Conservation (phyloP, 2,888 invertebrate genomes). For the Hirtodrosophila histrioides region DNA sequence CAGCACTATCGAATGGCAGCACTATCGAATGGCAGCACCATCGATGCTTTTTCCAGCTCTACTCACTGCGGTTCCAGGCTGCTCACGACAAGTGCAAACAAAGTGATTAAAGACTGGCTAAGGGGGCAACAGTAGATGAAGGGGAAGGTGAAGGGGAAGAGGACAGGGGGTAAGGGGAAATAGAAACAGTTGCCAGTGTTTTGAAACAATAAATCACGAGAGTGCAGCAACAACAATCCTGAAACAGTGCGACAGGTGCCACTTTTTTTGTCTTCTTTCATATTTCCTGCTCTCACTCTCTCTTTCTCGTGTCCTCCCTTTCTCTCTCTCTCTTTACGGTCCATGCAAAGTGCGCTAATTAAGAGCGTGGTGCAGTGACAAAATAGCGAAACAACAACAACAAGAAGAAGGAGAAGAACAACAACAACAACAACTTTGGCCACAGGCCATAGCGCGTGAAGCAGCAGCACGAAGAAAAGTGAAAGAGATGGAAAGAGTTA, state of each 20-base stretch:
- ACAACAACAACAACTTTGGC: conserved; percentile 24
- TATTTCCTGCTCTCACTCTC: conserved; percentile 1
- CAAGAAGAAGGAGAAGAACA: conserved; percentile 1
- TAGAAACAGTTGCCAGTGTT: conserved; percentile 19
- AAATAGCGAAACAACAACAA: conserved; percentile 26
- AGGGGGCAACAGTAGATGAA: background rate
- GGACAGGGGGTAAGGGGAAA: background rate
- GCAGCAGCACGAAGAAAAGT: background rate
- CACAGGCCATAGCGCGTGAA: conserved; percentile 17
- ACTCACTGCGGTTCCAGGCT: background rate
- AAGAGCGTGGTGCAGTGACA: conserved; percentile 59
- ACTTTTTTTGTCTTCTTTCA: conserved; percentile 3
- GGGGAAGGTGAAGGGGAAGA: no score
- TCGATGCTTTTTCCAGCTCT: no score
- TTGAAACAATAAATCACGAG: conserved; percentile 47
- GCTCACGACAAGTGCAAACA: conserved; percentile 18
- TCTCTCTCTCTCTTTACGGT: background rate
- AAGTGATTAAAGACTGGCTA: conserved; percentile 8
- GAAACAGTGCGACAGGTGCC: conserved; percentile 42
- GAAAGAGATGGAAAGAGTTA: background rate
- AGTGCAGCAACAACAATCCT: conserved; percentile 22
- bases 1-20: no score
- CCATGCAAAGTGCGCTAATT: conserved; percentile 69
- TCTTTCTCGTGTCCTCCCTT: background rate
- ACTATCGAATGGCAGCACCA: no score